These are phyloP conservation scores for Macropis europaea DNA, from an alignment of 2,888 invertebrate species.

Conservation along the genomic window DNA sequence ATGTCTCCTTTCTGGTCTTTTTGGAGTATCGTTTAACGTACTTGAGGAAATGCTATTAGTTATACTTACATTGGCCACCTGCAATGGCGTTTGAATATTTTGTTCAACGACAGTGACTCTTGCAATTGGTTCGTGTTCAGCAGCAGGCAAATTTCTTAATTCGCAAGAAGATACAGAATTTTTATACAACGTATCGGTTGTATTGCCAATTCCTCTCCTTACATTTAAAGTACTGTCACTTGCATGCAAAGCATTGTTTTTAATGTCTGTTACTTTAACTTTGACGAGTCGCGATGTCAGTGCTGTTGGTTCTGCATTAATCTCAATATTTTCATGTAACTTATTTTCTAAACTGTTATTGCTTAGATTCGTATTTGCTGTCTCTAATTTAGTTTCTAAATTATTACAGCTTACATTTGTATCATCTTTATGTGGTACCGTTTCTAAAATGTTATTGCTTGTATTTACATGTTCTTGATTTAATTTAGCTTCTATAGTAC, in stretches of 20 bases:
- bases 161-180: conserved; percentile 40
- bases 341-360: no score
- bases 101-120: conserved; percentile 64
- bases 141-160: conserved; percentile 10
- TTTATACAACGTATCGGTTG: not conserved
- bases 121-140: not conserved
- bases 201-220: not conserved
- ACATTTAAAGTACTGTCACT: conserved; percentile 43
- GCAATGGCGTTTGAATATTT: conserved; percentile 45
- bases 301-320: not conserved
- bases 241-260: conserved; percentile 1
- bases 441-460: not conserved
- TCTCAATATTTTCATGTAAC: not conserved
- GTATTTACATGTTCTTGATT: not conserved
- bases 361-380: not conserved
- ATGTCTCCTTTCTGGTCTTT: conserved; percentile 65
- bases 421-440: no score
- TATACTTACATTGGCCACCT: conserved; percentile 9
- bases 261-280: not conserved
- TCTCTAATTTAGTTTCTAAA: not conserved
- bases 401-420: not conserved
- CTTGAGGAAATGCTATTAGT: not conserved
- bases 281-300: not conserved
- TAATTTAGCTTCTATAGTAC: no score
- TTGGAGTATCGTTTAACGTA: conserved; percentile 53